Percentiles rank a stretch among this genome's conserved stretches.
Evolutionary conservation across 53 echinoderm and acorn worm genomes (phyloP).

Genomic region (Glandiceps talaboti): DNA sequence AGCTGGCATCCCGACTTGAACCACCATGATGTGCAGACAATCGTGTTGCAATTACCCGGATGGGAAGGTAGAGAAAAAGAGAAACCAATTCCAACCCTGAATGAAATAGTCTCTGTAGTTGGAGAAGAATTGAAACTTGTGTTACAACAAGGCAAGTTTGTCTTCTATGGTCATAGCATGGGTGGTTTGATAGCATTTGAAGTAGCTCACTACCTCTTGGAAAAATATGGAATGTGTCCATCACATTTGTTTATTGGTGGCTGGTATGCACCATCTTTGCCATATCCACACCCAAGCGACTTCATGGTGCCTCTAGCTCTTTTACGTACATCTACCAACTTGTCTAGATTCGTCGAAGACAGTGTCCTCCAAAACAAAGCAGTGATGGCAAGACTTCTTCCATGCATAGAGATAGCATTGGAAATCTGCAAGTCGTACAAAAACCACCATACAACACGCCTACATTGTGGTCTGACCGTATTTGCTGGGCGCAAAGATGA

Average conservation of each 20-base stretch:
- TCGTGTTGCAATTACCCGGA: conserved; percentile 49
- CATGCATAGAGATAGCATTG: conserved; percentile 78
- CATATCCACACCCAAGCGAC: conserved; percentile 35
- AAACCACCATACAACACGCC: conserved; percentile 61
- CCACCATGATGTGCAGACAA: conserved; percentile 20
- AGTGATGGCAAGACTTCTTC: conserved; percentile 70
- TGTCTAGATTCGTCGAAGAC: conserved; percentile 91
- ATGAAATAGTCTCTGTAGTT: conserved; percentile 9
- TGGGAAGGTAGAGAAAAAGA: conserved; percentile 57
- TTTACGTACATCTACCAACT: no score
- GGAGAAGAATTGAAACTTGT: conserved; percentile 3
- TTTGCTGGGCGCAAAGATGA: conserved; percentile 85
- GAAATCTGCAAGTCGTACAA: conserved; percentile 85
- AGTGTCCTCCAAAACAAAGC: conserved; percentile 56
- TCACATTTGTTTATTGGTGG: conserved; percentile 30
- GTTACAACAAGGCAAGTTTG: conserved; percentile 10
- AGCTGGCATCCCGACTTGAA: conserved; percentile 22
- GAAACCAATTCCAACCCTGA: conserved; percentile 10
- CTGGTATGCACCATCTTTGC: conserved; percentile 40
- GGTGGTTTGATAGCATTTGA: conserved; percentile 42
- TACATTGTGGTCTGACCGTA: conserved; percentile 58
- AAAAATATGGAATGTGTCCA: conserved; percentile 1
- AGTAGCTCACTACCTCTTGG: conserved; percentile 21
- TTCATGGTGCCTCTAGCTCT: conserved; percentile 1
- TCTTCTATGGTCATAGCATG: conserved; percentile 40